Evolutionary conservation across 1,140 invertebrate genomes (phyloP), one percentile per base, ranked within the genome.

Genomic region (Varroa destructor): DNA sequence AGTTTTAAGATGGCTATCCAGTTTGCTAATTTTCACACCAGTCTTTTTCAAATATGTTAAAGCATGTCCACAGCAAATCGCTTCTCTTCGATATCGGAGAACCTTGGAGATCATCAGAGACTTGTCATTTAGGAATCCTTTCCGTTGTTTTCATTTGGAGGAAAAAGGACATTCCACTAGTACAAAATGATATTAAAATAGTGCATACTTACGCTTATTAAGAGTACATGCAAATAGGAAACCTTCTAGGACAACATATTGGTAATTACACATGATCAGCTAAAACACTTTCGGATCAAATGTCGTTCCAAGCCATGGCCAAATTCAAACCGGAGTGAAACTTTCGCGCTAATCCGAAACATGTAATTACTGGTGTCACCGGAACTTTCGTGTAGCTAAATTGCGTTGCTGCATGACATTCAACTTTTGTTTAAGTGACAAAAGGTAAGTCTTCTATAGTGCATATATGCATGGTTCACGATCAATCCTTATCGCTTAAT

Each of bases 111-210:
- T 36, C 10, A 46, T 43, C 61, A 67, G 8, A 1, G 61, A 37
- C 36, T 67, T 4, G 36, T 12, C n/a, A 40, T 67, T 37, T 91
- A 81, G 93, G 92, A n/a, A 92, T 95, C 82, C 85, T 90, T 74
- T 92, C 92, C 37, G 87, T 97, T 74, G 87, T 86, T 72, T 91
- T 97, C 80, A 83, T 85, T 4, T 94, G 91, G 91, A 84, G 88
- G 46, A 93, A 93, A 77, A 88, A 93, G 79, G 88, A 87, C 55
- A 81, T 84, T 3, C 85, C 85, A 58, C 83, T 89, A 73, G 84
- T 86, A 3, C 84, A 73, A 80, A 84, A 83, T 25, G 61, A 67
- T n/a, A 72, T 46, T 6, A 71, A 61, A 46, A 72, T 73, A 43
- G 64, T 73, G 57, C 74, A 75, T 51, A 46, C 71, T 55, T 73